Evolutionary conservation across 2,888 invertebrate genomes (phyloP).

Genomic region (Volucella inflata): DNA sequence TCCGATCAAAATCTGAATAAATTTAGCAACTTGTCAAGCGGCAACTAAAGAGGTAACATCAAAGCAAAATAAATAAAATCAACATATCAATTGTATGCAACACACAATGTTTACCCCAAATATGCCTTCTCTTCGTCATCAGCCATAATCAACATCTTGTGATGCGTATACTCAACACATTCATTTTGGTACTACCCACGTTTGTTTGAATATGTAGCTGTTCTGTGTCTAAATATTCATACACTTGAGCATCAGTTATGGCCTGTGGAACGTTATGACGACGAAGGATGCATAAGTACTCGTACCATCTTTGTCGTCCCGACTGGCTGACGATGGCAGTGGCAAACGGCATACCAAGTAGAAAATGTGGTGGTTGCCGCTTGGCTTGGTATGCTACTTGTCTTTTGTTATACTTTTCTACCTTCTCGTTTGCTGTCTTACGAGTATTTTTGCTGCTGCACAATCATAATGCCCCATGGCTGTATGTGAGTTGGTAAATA

Average conservation of each 20-base stretch:
- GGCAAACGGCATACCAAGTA: background rate
- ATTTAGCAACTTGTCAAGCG: too few relatives aligned
- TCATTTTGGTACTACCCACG: conserved; percentile 28
- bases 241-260: conserved; percentile 40
- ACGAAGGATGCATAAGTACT: conserved; percentile 59
- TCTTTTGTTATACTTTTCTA: conserved; percentile 65
- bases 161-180: conserved; percentile 52
- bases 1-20: too few relatives aligned
- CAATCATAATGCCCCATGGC: conserved; percentile 74
- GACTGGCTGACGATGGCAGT: conserved; percentile 76
- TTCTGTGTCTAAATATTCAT: conserved; percentile 41
- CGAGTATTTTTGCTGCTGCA: conserved; percentile 57
- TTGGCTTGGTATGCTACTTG: conserved; percentile 69
- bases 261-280: conserved; percentile 31
- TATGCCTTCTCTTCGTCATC: conserved; percentile 5
- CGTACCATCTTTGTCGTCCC: conserved; percentile 80
- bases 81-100: too few relatives aligned
- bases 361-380: conserved; percentile 51
- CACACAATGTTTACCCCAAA: too few relatives aligned
- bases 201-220: background rate
- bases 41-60: too few relatives aligned
- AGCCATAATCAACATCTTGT: conserved; percentile 49
- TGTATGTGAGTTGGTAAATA: conserved; percentile 70
- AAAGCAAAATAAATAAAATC: too few relatives aligned
- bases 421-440: conserved; percentile 53